phyloP scores from a whole-genome alignment of 2,797 vertebrate species.

The Pelochelys cantorii region DNA sequence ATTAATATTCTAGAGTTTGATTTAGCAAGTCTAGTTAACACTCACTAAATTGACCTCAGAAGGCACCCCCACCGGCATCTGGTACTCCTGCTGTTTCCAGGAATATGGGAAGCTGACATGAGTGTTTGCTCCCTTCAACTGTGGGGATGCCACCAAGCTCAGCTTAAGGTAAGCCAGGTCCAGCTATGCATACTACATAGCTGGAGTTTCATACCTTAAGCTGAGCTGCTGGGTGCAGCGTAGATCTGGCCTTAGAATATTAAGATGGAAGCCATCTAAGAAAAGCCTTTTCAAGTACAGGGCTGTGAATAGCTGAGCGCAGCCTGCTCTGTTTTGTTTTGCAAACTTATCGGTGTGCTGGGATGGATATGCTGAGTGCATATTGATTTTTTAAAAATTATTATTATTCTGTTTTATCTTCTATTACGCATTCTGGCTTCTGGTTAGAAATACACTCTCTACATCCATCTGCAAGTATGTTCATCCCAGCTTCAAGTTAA shows the following conservation, averaged over 20 bases:
- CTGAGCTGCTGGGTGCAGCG: too few relatives aligned
- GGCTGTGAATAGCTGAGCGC: neutral
- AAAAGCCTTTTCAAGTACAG: neutral
- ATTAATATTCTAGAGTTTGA: too few relatives aligned
- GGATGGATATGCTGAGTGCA: neutral
- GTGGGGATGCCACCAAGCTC: too few relatives aligned
- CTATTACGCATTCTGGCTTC: conserved; percentile 17
- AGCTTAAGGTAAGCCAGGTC: too few relatives aligned
- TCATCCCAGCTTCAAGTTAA: neutral
- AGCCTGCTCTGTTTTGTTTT: neutral
- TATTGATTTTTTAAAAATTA: neutral
- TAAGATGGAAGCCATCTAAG: conserved; percentile 20
- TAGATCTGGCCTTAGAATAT: neutral
- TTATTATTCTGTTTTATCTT: conserved; percentile 16
- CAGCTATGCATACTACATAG: too few relatives aligned
- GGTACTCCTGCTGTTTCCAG: too few relatives aligned
- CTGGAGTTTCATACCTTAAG: too few relatives aligned
- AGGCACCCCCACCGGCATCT: too few relatives aligned
- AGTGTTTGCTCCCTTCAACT: too few relatives aligned
- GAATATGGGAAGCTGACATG: too few relatives aligned
- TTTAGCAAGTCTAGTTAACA: too few relatives aligned
- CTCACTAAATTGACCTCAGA: too few relatives aligned
- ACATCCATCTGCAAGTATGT: neutral
- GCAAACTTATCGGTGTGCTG: neutral
- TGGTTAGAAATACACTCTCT: conserved; percentile 10